Conservation (phyloP, 2,797 vertebrate genomes). For the Dendrocincla fuliginosa region DNA sequence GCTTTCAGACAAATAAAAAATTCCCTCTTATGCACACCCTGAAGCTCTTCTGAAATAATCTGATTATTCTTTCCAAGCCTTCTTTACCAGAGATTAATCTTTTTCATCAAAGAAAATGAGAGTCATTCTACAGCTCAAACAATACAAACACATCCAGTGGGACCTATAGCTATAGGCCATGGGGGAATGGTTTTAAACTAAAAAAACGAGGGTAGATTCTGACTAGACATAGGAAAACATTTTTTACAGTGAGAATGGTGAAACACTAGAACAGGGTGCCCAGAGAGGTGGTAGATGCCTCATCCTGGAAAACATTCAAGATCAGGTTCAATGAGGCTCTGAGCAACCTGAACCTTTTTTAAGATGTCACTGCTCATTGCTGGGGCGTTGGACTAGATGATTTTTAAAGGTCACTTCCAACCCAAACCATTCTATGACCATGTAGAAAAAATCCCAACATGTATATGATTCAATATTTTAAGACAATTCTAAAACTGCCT, state of each 20-base stretch:
- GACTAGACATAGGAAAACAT: background rate
- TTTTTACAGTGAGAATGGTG: background rate
- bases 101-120: background rate
- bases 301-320: background rate
- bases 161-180: background rate
- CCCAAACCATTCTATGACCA: background rate
- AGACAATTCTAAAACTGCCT: background rate
- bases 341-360: background rate
- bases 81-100: background rate
- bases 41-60: background rate
- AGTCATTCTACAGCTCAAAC: background rate
- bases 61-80: background rate
- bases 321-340: background rate
- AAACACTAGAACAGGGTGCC: background rate
- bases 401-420: background rate
- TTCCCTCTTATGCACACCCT: background rate
- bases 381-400: background rate
- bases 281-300: background rate
- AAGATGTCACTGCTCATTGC: background rate
- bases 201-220: background rate
- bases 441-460: fast-evolving
- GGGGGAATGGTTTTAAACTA: background rate
- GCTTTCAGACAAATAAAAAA: background rate
- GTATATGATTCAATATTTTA: background rate
- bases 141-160: background rate